phyloP scores from a whole-genome alignment of 2,888 invertebrate genomes.

The Petrolisthes manimaculis region DNA sequence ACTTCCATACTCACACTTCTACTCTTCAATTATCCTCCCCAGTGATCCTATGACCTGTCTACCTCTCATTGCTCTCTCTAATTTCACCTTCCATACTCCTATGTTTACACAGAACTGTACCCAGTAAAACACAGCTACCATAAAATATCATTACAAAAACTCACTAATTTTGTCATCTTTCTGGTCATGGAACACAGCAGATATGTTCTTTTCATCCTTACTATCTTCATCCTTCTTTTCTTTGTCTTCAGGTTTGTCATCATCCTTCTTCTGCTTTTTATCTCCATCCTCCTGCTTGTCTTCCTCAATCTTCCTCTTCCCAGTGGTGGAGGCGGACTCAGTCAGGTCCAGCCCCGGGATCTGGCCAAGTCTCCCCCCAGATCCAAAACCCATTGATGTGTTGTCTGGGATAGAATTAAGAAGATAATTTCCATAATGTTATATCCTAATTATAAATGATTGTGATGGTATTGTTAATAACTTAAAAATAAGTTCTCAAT shows the following conservation, averaged over 20 bases:
- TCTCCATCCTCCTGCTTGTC: background rate
- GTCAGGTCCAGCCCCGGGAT: slow-evolving; percentile 38
- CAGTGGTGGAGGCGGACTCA: background rate
- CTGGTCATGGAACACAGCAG: slow-evolving; percentile 19
- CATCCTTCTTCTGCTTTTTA: background rate
- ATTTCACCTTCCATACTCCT: too few species aligned
- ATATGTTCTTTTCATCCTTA: background rate
- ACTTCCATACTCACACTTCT: too few species aligned
- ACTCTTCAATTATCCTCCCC: too few species aligned
- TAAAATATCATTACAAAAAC: background rate
- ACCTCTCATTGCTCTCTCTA: too few species aligned
- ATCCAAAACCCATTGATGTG: too few species aligned
- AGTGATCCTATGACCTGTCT: too few species aligned
- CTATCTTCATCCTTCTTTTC: background rate
- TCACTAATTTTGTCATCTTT: slow-evolving; percentile 35
- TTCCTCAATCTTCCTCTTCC: slow-evolving; percentile 6
- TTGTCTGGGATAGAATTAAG: too few species aligned
- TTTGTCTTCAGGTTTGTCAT: background rate
- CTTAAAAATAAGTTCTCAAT: too few species aligned
- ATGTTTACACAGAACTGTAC: background rate
- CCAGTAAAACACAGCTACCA: background rate
- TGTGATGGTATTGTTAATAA: too few species aligned
- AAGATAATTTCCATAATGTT: too few species aligned
- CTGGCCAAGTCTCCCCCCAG: background rate
- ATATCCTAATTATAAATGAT: too few species aligned